Percentiles rank a stretch among this genome's conserved stretches.
phyloP scores from a whole-genome alignment of 2,113 vertebrate genomes.

The Limnothrissa miodon region DNA sequence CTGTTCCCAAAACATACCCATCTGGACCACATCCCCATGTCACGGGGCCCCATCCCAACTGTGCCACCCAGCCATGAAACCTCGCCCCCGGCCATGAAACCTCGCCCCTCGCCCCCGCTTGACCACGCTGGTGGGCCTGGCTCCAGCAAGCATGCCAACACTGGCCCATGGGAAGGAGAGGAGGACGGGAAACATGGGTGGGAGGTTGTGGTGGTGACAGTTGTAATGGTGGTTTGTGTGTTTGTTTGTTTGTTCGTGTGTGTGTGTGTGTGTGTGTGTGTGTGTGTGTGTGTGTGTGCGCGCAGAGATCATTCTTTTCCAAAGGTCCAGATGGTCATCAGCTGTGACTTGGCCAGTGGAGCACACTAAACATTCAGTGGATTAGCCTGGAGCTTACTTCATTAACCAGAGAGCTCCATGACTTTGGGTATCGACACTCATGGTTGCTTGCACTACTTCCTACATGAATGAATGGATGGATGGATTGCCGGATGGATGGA shows the following conservation, averaged over 20 bases:
- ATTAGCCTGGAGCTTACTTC: neutral
- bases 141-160: neutral
- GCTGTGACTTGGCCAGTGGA: neutral
- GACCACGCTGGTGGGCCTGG: neutral
- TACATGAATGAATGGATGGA: neutral
- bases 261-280: neutral
- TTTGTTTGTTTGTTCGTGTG: neutral
- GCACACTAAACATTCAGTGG: neutral
- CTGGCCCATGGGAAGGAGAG: neutral
- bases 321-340: neutral
- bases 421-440: neutral
- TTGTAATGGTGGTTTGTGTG: neutral
- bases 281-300: neutral
- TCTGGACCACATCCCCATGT: constrained; percentile 10
- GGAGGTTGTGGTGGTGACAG: neutral
- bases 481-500: neutral
- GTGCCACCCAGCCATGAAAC: neutral
- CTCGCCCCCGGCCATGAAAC: neutral
- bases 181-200: neutral
- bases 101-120: neutral
- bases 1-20: constrained; percentile 50
- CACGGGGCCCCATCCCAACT: neutral
- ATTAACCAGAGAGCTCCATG: neutral
- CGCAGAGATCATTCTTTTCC: neutral
- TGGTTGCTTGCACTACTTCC: neutral